phyloP scores from a whole-genome alignment of 1,140 invertebrate species.

The Asbolus verrucosus region DNA sequence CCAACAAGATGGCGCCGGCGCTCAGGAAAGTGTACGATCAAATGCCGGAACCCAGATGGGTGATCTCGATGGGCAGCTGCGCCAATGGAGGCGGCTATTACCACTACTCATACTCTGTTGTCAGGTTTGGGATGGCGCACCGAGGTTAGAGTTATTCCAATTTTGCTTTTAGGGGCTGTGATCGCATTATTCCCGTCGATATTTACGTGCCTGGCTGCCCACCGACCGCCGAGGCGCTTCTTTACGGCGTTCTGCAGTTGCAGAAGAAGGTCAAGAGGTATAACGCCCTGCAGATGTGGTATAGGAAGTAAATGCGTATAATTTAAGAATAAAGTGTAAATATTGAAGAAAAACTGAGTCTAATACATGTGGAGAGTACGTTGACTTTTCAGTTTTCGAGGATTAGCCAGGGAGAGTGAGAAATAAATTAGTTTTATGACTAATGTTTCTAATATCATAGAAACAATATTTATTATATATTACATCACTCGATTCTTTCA shows the following conservation, averaged over 20 bases:
- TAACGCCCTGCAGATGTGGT: slow-evolving; percentile 83
- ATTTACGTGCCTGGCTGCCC: slow-evolving; percentile 99
- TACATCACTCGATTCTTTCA: slow-evolving; percentile 65
- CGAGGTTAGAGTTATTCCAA: slow-evolving; percentile 57
- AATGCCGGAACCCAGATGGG: slow-evolving; percentile 88
- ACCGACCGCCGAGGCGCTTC: slow-evolving; percentile 94
- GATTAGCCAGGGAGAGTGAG: no score
- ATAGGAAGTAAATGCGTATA: slow-evolving; percentile 65
- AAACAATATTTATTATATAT: slow-evolving; percentile 64
- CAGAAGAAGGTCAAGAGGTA: slow-evolving; percentile 95
- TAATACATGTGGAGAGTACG: no score
- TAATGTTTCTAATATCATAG: slow-evolving; percentile 66
- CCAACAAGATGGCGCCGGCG: slow-evolving; percentile 99
- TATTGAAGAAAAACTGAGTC: background rate
- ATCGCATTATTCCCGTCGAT: slow-evolving; percentile 97
- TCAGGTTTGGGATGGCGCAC: slow-evolving; percentile 60
- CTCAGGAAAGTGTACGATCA: slow-evolving; percentile 92
- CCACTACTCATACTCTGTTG: slow-evolving; percentile 87
- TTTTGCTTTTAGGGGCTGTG: slow-evolving; percentile 82
- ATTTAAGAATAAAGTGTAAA: background rate
- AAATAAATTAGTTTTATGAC: no score
- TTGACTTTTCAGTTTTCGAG: no score
- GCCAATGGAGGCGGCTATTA: slow-evolving; percentile 99
- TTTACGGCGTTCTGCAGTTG: slow-evolving; percentile 94
- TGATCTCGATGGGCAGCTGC: slow-evolving; percentile 98